phyloP scores from a whole-genome alignment of 2,888 invertebrate species.

The Parnassius orleans region DNA sequence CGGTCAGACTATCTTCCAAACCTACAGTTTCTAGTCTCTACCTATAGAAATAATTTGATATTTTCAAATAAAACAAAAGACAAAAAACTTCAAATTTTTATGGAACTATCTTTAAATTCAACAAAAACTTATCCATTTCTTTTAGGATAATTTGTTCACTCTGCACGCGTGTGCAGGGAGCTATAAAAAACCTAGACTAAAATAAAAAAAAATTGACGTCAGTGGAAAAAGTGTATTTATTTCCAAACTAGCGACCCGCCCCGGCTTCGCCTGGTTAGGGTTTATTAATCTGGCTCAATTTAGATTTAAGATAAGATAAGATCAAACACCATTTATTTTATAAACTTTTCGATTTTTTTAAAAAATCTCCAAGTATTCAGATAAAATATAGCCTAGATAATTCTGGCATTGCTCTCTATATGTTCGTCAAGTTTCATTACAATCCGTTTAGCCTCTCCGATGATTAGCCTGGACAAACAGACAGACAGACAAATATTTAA shows the following conservation, averaged over 20 bases:
- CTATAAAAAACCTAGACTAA: conserved; percentile 10
- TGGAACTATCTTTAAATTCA: conserved; percentile 6
- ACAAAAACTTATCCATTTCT: neutral
- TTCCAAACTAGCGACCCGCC: neutral
- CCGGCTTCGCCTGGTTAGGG: too few relatives aligned
- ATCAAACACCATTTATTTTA: too few relatives aligned
- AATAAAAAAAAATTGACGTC: conserved; percentile 9
- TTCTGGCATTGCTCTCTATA: too few relatives aligned
- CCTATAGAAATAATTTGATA: conserved; percentile 1
- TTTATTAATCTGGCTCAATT: too few relatives aligned
- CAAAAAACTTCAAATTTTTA: conserved; percentile 11
- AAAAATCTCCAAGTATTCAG: too few relatives aligned
- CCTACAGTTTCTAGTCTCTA: neutral
- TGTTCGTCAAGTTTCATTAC: too few relatives aligned
- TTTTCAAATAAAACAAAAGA: conserved; percentile 5
- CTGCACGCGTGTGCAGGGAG: neutral
- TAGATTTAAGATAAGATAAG: too few relatives aligned
- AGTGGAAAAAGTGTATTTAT: conserved; percentile 1
- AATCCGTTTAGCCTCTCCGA: too few relatives aligned
- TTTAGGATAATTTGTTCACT: conserved; percentile 5
- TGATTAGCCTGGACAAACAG: too few relatives aligned
- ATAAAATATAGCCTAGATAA: too few relatives aligned
- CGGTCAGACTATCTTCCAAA: neutral
- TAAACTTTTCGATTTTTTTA: too few relatives aligned
- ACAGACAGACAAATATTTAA: too few relatives aligned